Evolutionary conservation across 2,113 vertebrate genomes (phyloP), one percentile per base, ranked within the genome.

Genomic region (Lepidiolamprologus cunningtoni): DNA sequence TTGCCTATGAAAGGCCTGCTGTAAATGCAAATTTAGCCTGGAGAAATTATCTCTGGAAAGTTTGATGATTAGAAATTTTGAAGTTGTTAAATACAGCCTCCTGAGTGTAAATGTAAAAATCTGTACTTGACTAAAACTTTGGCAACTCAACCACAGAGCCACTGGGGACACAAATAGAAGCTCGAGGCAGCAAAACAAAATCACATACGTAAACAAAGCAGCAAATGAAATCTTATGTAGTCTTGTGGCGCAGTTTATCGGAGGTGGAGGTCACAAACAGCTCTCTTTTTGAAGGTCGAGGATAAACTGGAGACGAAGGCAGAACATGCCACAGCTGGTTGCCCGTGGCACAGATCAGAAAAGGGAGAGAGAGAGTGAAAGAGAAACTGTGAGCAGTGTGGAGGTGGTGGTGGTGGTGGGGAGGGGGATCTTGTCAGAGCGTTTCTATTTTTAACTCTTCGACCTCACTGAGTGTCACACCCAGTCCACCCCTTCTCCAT

Each of bases 381-480:
- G 76, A 79, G 21, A 7, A 28, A 50, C 61, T 57, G 35, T 23
- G n/a, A 50, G n/a, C 53, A 66, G 76, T 57, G 8, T 42, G 61
- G 68, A 8, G 83, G 68, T 3, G 42, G 71, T 0, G 53, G 53
- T 2, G 55, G 23, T 2, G 80, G 55, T 2, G 54, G 80, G 84
- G 86, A 54, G 87, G 91, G 55, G 89, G 87, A 89, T 93, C 93
- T 95, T 95, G 94, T 95, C 94, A 95, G 91, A 93, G 85, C 2
- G 52, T 89, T 92, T 93, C 95, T 96, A 96, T 96, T 95, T 96
- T 94, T 96, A 94, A 87, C 3, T 86, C 88, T 81, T 80, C 86
- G 68, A 90, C 93, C 94, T 94, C 91, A 47, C 90, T 90, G 90
- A 90, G 90, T 93, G 93, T 95, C 93, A 95, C 94, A 95, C 95